phyloP scores from a whole-genome alignment of 2,888 invertebrate species.

The Lottia gigantea region DNA sequence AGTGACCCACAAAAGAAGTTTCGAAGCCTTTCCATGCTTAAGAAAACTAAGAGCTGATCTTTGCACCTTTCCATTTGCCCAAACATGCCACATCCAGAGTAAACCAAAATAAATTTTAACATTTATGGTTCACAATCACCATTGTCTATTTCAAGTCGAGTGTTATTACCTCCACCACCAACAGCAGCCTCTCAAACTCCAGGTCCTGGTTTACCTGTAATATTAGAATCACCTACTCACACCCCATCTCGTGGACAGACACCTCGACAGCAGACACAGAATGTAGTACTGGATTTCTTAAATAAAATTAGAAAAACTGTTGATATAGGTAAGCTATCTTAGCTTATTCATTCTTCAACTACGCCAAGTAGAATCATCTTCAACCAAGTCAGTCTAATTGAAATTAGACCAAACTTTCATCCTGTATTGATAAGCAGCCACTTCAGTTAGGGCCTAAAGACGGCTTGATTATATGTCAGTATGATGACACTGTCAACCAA shows the following conservation, averaged over 20 bases:
- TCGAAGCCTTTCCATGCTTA: too few relatives aligned
- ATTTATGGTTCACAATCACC: neutral
- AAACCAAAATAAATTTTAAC: neutral
- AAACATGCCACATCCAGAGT: neutral
- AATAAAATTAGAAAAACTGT: slow-evolving; percentile 44
- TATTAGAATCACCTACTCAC: slow-evolving; percentile 31
- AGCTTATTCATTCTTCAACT: too few relatives aligned
- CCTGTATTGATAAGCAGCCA: too few relatives aligned
- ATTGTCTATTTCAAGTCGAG: slow-evolving; percentile 42
- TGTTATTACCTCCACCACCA: slow-evolving; percentile 52
- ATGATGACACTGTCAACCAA: too few relatives aligned
- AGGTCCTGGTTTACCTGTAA: slow-evolving; percentile 22
- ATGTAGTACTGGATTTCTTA: slow-evolving; percentile 49
- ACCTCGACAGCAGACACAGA: slow-evolving; percentile 44
- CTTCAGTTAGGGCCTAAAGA: too few relatives aligned
- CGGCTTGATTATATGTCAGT: too few relatives aligned
- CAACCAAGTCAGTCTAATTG: too few relatives aligned
- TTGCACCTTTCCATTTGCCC: too few relatives aligned
- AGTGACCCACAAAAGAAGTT: too few relatives aligned
- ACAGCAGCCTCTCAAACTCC: slow-evolving; percentile 39
- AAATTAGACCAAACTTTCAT: too few relatives aligned
- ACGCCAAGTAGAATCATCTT: too few relatives aligned
- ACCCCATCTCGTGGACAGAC: slow-evolving; percentile 47
- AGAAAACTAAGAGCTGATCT: too few relatives aligned
- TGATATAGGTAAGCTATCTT: slow-evolving; percentile 43